Evolutionary conservation across 2,888 invertebrate genomes (phyloP), one percentile per base, ranked within the genome.

Genomic region (Drosophila tanythrix): DNA sequence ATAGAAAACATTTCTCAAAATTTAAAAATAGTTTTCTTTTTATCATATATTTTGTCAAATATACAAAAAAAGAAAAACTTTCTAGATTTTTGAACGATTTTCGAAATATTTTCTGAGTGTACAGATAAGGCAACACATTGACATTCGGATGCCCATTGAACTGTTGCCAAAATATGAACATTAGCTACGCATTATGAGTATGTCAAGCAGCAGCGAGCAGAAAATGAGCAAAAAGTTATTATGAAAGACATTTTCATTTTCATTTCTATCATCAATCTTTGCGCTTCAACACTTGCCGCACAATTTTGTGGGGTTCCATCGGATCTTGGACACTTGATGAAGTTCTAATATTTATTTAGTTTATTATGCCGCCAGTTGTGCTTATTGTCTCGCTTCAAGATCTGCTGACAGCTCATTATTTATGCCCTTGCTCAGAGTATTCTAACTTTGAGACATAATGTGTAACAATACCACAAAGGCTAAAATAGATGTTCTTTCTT

Each of bases 221-320:
- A 61, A 63, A 68, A 64, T 70, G 71, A 69, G 65, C 73, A 69
- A 82, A 66, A 66, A 74, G 64, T 80, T 79, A 66, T 73, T 76
- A 65, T 48, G 65, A 65, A 57, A 43, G 61, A 50, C 58, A 61
- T 70, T 82, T 79, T 70, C 63, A 58, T 76, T 75, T 64, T 74
- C 60, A 63, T 72, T 74, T 75, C 51, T 56, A 90, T 90, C 91
- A 91, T 92, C 90, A 92, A 92, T 91, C 91, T 92, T 90, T 87
- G 72, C 81, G 79, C 83, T 87, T 89, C 88, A 90, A 85, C 91
- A 91, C 91, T 85, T 86, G 65, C 67, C 46, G 11, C 25, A 13
- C 31, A 68, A 63, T 70, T 68, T 52, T 57, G 61, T 64, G 56
- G 43, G 38, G 50, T 35, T 53, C 25, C 46, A 46, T 57, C 53